A percentile compares a stretch with the other conserved stretches of the same genome.
These are phyloP conservation scores for Heliconius hermathena DNA, from an alignment of 1,140 invertebrate species.

Conservation along the genomic window DNA sequence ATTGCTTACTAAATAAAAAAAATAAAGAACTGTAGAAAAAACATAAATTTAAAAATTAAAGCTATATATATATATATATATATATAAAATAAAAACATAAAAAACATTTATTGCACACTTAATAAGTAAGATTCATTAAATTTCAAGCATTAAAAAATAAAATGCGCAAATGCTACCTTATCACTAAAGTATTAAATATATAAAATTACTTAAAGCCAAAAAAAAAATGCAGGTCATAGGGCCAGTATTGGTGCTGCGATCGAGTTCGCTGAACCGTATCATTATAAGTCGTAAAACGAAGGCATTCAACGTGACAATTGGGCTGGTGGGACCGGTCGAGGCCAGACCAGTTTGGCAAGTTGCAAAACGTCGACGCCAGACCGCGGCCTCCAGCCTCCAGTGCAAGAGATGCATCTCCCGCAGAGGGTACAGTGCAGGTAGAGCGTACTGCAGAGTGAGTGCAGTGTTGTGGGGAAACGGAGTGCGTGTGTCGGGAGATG, in stretches of 20 bases:
- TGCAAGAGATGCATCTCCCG: constrained; percentile 8
- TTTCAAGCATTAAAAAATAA: too few relatives aligned
- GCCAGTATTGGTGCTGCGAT: constrained; percentile 5
- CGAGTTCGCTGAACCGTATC: not conserved
- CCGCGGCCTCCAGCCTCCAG: not conserved
- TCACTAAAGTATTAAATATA: not conserved
- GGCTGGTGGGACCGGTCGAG: constrained; percentile 42
- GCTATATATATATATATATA: too few relatives aligned
- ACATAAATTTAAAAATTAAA: too few relatives aligned
- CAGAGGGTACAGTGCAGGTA: not conserved
- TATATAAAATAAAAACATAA: too few relatives aligned
- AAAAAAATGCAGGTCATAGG: constrained; percentile 7
- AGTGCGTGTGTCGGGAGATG: constrained; percentile 46
- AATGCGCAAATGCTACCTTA: not conserved
- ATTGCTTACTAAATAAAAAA: too few relatives aligned
- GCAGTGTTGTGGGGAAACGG: constrained; percentile 28
- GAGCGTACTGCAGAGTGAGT: not conserved
- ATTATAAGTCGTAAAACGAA: constrained; percentile 1
- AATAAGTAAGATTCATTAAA: too few relatives aligned
- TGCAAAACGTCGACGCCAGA: constrained; percentile 21
- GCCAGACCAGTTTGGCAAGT: constrained; percentile 35
- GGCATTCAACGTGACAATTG: constrained; percentile 15
- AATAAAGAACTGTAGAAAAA: too few relatives aligned
- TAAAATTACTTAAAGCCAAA: not conserved
- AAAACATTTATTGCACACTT: too few relatives aligned